phyloP scores from a whole-genome alignment of 2,888 invertebrate genomes.

The Diploptera punctata region DNA sequence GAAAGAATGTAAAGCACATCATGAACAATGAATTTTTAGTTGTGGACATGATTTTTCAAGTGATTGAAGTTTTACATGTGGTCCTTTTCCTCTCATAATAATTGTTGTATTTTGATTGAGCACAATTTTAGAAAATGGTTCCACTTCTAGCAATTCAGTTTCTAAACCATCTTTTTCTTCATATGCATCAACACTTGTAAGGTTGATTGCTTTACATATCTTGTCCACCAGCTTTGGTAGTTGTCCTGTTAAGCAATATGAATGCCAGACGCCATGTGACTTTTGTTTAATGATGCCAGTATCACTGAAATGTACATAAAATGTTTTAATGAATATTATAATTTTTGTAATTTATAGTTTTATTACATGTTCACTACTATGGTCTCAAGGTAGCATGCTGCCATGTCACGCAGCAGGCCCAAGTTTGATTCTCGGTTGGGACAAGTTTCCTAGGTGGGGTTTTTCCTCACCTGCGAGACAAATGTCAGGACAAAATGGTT shows the following conservation, averaged over 20 bases:
- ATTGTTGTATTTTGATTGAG: background rate
- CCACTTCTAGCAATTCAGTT: background rate
- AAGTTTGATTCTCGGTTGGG: too few relatives aligned
- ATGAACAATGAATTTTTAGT: background rate
- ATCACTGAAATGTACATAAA: conserved; percentile 6
- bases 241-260: conserved; percentile 7
- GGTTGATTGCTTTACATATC: background rate
- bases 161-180: background rate
- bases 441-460: too few relatives aligned
- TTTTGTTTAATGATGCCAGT: conserved; percentile 23
- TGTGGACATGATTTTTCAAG: background rate
- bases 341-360: too few relatives aligned
- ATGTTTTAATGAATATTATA: too few relatives aligned
- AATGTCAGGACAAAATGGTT: too few relatives aligned
- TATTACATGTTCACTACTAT: too few relatives aligned
- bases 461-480: too few relatives aligned
- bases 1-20: too few relatives aligned
- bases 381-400: too few relatives aligned
- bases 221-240: background rate
- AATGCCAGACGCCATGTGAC: conserved; percentile 30
- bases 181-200: background rate
- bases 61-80: background rate
- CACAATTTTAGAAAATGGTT: background rate
- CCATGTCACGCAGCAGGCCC: too few relatives aligned
- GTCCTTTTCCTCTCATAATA: background rate